Evolutionary conservation across 2,888 invertebrate genomes (phyloP).

Genomic region (Idaea dimidiata): DNA sequence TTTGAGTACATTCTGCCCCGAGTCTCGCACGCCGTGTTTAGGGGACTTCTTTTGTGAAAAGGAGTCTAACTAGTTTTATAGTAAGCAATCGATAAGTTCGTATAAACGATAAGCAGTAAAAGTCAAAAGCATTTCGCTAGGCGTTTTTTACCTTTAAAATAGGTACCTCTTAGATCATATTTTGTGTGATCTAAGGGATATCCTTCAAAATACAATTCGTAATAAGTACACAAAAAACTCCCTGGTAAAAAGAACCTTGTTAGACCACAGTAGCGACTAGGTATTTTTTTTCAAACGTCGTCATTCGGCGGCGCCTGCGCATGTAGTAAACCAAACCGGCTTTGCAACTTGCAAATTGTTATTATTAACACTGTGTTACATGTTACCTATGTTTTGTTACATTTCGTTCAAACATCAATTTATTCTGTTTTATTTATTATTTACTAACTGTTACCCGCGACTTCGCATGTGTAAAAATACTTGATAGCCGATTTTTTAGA

Average conservation of each 20-base stretch:
- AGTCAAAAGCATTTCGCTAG: too few species aligned
- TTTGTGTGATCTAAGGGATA: neutral
- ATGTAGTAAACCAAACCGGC: neutral
- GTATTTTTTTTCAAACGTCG: neutral
- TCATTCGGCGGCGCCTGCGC: neutral
- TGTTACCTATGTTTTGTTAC: neutral
- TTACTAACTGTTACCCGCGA: too few species aligned
- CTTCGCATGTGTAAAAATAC: too few species aligned
- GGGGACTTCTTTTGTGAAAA: too few species aligned
- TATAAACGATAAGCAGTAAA: too few species aligned
- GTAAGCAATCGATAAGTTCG: too few species aligned
- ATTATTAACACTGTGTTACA: neutral
- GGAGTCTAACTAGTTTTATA: too few species aligned
- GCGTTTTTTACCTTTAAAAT: too few species aligned
- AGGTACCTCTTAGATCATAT: too few species aligned
- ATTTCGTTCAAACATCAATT: neutral
- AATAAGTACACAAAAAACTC: neutral
- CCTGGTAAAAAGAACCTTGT: neutral
- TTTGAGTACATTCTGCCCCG: too few species aligned
- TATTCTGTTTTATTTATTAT: neutral
- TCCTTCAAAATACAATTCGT: neutral
- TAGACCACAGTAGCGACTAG: neutral
- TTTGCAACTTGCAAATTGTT: neutral
- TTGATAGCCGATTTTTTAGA: too few species aligned
- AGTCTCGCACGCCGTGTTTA: too few species aligned